Percentiles rank a stretch among this genome's conserved stretches.
Conservation (phyloP, 2,797 vertebrate species). For the Ciconia nigra region DNA sequence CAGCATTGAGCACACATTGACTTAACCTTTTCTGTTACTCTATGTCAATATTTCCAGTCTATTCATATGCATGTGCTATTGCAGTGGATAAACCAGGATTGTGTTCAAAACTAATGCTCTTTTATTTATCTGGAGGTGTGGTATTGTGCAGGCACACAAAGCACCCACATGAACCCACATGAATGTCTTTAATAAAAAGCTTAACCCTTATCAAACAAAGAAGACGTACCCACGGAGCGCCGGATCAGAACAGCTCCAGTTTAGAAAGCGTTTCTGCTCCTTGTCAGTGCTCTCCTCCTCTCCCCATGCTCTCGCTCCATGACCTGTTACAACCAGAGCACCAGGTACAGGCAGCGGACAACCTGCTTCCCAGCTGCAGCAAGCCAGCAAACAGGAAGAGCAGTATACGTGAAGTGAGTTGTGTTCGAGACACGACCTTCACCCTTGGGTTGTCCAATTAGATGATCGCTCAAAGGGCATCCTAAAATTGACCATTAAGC, state of each 20-base stretch:
- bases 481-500: neutral
- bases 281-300: neutral
- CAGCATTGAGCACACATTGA: constrained; percentile 69
- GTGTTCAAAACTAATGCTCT: neutral
- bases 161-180: neutral
- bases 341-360: neutral
- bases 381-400: neutral
- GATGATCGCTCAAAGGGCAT: neutral
- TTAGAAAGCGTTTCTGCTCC: neutral
- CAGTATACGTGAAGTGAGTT: neutral
- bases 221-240: neutral
- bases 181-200: neutral
- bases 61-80: constrained; percentile 42
- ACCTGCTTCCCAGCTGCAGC: neutral
- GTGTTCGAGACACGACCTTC: neutral
- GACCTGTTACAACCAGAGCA: neutral
- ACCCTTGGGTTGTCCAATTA: neutral
- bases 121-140: constrained; percentile 8
- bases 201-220: neutral
- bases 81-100: neutral
- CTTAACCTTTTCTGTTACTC: constrained; percentile 66
- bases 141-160: neutral
- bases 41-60: constrained; percentile 45
- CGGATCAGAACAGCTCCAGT: fast-evolving
- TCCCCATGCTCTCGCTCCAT: fast-evolving